Conservation (phyloP, 2,797 vertebrate species). For the Brachyrhaphis roseni region DNA sequence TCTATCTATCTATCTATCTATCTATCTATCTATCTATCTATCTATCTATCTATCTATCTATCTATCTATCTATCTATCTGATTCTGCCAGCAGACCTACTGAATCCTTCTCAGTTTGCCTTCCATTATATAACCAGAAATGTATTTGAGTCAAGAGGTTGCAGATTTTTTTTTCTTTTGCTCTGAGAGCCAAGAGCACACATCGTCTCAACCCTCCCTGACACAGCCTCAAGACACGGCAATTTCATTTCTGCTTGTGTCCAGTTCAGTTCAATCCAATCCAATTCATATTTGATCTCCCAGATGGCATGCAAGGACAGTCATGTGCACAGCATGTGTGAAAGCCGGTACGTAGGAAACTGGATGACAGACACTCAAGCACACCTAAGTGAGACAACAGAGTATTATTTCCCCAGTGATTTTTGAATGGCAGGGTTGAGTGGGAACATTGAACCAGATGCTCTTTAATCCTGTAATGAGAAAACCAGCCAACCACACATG, state of each 20-base stretch:
- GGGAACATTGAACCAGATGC: slow-evolving; percentile 79
- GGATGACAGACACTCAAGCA: slow-evolving; percentile 19
- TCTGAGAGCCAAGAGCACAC: slow-evolving; percentile 46
- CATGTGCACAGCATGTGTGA: slow-evolving; percentile 35
- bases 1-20: background rate
- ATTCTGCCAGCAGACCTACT: background rate
- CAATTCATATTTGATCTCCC: slow-evolving; percentile 50
- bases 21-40: background rate
- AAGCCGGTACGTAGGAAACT: slow-evolving; percentile 10
- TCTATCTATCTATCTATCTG: background rate
- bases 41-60: background rate
- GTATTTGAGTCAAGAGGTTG: slow-evolving; percentile 59
- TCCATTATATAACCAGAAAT: slow-evolving; percentile 74
- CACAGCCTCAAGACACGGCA: slow-evolving; percentile 57
- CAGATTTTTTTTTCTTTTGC: slow-evolving; percentile 35
- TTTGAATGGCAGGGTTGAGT: slow-evolving; percentile 71
- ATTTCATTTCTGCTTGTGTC: slow-evolving; percentile 65
- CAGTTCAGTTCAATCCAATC: slow-evolving; percentile 62
- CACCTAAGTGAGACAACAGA: slow-evolving; percentile 55
- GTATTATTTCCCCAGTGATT: slow-evolving; percentile 71
- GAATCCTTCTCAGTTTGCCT: slow-evolving; percentile 57
- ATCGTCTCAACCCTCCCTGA: slow-evolving; percentile 62
- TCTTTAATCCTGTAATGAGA: slow-evolving; percentile 81
- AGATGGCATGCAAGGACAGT: slow-evolving; percentile 43
- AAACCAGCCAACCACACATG: slow-evolving; percentile 73